Evolutionary conservation across 1,140 invertebrate species (phyloP).

Genomic region (Nasonia vitripennis): DNA sequence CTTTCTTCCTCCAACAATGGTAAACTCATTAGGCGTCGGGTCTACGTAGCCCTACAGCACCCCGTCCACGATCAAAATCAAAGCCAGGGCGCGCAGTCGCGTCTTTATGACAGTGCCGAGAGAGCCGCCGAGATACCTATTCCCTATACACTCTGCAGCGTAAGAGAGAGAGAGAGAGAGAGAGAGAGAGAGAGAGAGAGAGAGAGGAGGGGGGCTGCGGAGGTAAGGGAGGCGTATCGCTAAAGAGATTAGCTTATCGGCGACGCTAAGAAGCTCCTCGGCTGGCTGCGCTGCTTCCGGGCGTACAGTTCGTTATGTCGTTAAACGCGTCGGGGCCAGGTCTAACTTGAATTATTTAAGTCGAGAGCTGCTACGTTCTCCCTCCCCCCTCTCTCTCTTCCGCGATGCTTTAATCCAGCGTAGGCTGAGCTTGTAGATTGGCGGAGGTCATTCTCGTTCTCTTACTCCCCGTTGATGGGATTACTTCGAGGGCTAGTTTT

Average conservation of each 20-base stretch:
- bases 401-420: background rate
- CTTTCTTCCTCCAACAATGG: slow-evolving; percentile 12
- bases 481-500: too few species aligned
- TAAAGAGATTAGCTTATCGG: slow-evolving; percentile 52
- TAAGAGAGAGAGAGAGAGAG: background rate
- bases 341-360: slow-evolving; percentile 40
- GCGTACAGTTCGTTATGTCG: slow-evolving; percentile 38
- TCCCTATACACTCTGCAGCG: background rate
- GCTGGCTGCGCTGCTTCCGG: slow-evolving; percentile 3
- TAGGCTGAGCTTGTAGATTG: background rate
- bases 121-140: background rate
- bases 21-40: slow-evolving; percentile 40
- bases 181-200: background rate
- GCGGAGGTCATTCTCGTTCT: too few species aligned
- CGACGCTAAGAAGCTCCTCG: slow-evolving; percentile 23
- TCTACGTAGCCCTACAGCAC: background rate
- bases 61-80: slow-evolving; percentile 32
- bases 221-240: slow-evolving; percentile 39
- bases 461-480: too few species aligned
- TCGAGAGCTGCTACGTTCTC: background rate
- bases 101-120: slow-evolving; percentile 9
- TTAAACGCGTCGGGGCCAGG: slow-evolving; percentile 38
- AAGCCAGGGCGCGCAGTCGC: background rate
- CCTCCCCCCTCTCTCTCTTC: background rate
- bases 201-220: background rate